Conservation (phyloP, 1,140 invertebrate species). For the Riptortus pedestris region DNA sequence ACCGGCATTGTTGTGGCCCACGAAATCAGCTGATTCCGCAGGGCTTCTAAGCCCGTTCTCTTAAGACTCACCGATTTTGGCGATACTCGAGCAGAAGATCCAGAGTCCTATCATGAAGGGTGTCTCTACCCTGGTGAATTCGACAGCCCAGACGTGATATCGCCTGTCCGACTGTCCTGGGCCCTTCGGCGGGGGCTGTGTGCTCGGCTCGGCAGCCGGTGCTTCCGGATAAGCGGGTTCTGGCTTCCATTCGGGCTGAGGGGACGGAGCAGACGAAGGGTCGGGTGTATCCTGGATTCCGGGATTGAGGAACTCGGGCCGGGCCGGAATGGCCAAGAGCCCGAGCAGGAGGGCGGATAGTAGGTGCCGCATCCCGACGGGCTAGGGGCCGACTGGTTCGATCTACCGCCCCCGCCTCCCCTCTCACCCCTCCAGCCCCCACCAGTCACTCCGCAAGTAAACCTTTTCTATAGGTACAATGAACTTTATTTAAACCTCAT, state of each 20-base stretch:
- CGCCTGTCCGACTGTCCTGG: conserved; percentile 35
- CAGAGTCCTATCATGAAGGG: conserved; percentile 88
- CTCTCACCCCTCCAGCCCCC: neutral
- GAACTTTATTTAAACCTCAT: no score
- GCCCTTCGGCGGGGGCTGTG: neutral
- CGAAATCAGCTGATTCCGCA: no score
- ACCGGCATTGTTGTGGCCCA: no score
- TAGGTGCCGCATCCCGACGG: neutral
- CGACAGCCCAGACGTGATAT: conserved; percentile 67
- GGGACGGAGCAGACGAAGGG: neutral
- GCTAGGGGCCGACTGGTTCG: conserved; percentile 1
- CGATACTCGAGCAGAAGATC: conserved; percentile 87
- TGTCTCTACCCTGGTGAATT: conserved; percentile 78
- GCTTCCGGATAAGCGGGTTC: no score
- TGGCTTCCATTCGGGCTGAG: neutral
- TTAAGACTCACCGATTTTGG: conserved; percentile 84
- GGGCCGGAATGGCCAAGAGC: neutral
- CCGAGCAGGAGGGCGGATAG: neutral
- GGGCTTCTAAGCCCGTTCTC: no score
- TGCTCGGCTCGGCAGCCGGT: neutral
- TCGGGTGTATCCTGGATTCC: neutral
- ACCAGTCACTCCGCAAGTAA: no score
- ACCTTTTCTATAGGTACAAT: no score
- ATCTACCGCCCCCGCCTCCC: conserved; percentile 10
- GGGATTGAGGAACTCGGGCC: conserved; percentile 18